Evolutionary conservation across 2,888 invertebrate species (phyloP), one percentile per base, ranked within the genome.

Genomic region (Druceiella hillmani): DNA sequence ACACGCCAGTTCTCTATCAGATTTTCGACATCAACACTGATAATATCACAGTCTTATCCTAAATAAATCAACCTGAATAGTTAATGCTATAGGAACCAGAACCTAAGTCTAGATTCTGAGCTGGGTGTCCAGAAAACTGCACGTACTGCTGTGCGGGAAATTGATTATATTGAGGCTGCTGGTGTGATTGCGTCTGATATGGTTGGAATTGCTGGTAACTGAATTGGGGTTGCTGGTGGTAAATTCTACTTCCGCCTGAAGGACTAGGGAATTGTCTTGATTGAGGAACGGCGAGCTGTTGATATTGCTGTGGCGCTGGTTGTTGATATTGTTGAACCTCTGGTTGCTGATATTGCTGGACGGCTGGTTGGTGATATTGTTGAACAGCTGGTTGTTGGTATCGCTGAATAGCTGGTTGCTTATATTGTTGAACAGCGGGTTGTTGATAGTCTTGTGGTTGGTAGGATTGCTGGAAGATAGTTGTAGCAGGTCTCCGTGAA

Each of bases 31-130:
- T n/a, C n/a, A n/a, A n/a, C n/a, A n/a, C n/a, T n/a, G n/a, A n/a
- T n/a, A n/a, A n/a, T n/a, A n/a, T 5, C 15, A 27, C 25, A 4
- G 10, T 3, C 12, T 4, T 17, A 17, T 30, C 15, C 13, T 22
- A 20, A 34, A 27, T 17, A 27, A 10, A 17, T 20, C 72, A 74
- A 55, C 79, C 79, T 52, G 76, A 78, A 55, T 86, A 88, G 55
- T 81, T 79, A 46, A 88, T 79, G 45, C 81, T 76, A 61, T 89
- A 89, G 3, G 88, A 87, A 11, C 87, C 87, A 41, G 79, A 76
- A 55, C 67, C 76, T 27, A 84, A 76, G 54, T 87, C 82, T 44
- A 85, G 74, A 55, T 83, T 86, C 46, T 78, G 75, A 1, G 84
- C 80, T 1, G 87, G 84, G 59, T 86, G 84, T 11, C 81, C 81